Evolutionary conservation across 2,797 vertebrate species (phyloP).

Genomic region (Decapterus maruadsi): DNA sequence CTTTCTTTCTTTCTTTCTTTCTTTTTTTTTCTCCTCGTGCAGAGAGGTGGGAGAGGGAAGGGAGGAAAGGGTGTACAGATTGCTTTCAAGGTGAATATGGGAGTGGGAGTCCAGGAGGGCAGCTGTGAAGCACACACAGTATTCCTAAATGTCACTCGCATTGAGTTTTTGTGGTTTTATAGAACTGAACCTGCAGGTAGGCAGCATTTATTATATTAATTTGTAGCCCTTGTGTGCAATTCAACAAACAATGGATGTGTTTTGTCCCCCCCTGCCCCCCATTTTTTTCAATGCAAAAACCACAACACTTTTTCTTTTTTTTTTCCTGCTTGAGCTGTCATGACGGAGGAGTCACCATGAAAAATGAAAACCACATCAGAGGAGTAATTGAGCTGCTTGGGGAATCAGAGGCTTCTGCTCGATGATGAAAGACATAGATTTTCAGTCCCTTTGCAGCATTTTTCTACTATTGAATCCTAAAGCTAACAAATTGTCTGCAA

Average conservation of each 20-base stretch:
- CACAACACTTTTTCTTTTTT: constrained; percentile 15
- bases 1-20: constrained; percentile 22
- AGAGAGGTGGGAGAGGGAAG: constrained; percentile 8
- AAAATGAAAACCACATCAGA: constrained; percentile 64
- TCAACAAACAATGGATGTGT: constrained; percentile 33
- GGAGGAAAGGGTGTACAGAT: constrained; percentile 28
- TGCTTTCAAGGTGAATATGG: constrained; percentile 54
- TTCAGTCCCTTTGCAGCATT: constrained; percentile 27
- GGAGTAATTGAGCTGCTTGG: constrained; percentile 53
- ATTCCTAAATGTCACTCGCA: constrained; percentile 48
- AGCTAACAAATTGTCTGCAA: constrained; percentile 46
- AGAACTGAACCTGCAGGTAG: constrained; percentile 32
- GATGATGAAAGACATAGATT: constrained; percentile 24
- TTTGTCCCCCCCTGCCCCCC: constrained; percentile 2
- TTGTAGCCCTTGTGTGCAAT: constrained; percentile 17
- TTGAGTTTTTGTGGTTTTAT: constrained; percentile 41
- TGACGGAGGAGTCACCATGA: constrained; percentile 46
- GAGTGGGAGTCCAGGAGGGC: constrained; percentile 34
- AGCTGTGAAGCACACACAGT: constrained; percentile 36
- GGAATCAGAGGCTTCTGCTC: constrained; percentile 49
- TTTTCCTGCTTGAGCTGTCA: constrained; percentile 43
- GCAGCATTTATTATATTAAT: constrained; percentile 45
- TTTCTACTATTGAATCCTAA: constrained; percentile 16
- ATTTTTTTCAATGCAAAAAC: constrained; percentile 16
- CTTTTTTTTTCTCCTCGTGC: constrained; percentile 12